Conservation (phyloP, 1,140 invertebrate genomes). For the Apis cerana region DNA sequence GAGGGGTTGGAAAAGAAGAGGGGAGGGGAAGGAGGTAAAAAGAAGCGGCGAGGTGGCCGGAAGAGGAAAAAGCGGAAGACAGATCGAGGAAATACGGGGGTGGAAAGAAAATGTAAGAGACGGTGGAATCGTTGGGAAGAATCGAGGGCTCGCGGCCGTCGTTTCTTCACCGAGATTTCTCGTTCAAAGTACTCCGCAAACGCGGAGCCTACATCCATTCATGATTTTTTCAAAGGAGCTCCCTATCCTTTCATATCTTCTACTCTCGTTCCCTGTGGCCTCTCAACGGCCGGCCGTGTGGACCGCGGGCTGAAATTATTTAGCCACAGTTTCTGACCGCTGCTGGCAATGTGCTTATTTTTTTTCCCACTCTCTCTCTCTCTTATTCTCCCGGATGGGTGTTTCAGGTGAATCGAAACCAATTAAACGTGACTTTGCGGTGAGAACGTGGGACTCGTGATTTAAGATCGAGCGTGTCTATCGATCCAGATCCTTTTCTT, state of each 20-base stretch:
- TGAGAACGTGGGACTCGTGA: background rate
- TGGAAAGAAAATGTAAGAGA: conserved; percentile 23
- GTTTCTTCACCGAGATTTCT: conserved; percentile 48
- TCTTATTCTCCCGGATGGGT: background rate
- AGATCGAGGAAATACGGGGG: conserved; percentile 24
- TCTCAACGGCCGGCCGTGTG: conserved; percentile 26
- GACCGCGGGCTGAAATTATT: conserved; percentile 54
- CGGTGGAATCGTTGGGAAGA: conserved; percentile 35
- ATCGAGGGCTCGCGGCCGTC: conserved; percentile 60
- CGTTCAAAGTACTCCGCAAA: conserved; percentile 55
- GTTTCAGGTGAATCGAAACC: conserved; percentile 1
- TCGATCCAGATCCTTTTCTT: too few relatives aligned
- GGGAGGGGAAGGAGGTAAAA: background rate
- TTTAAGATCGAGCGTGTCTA: too few relatives aligned
- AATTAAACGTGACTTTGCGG: background rate
- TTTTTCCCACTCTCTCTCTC: background rate
- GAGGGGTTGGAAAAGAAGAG: background rate
- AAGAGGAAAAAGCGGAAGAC: background rate
- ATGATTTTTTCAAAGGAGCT: conserved; percentile 59
- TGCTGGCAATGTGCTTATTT: conserved; percentile 33
- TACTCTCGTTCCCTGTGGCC: conserved; percentile 8
- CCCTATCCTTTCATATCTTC: conserved; percentile 44
- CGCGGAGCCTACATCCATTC: conserved; percentile 57
- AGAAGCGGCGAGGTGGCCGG: background rate
- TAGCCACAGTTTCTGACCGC: conserved; percentile 41